These are phyloP conservation scores for Phaethornis superciliosus DNA, from an alignment of 2,113 vertebrate genomes.

Conservation along the genomic window DNA sequence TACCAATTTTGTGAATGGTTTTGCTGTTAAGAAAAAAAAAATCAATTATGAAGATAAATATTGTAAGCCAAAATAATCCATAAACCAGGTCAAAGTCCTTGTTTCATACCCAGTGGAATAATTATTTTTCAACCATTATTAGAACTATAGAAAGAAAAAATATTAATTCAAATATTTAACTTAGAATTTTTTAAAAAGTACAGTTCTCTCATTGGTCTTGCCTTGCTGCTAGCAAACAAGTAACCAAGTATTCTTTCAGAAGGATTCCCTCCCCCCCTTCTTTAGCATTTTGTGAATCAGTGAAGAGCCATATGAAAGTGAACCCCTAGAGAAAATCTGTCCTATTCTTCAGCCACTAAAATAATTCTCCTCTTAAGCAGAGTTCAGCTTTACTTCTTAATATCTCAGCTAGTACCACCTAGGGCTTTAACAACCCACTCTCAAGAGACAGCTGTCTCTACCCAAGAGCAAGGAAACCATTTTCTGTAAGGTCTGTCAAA, in stretches of 20 bases:
- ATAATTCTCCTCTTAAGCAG: not conserved
- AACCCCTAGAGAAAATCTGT: not conserved
- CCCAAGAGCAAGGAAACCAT: not conserved
- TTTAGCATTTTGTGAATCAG: not conserved
- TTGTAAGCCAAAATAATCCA: not conserved
- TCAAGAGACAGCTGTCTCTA: not conserved
- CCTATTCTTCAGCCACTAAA: not conserved
- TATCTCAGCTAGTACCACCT: not conserved
- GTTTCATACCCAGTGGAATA: not conserved
- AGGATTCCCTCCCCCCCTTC: not conserved
- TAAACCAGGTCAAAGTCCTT: not conserved
- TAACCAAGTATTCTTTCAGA: not conserved
- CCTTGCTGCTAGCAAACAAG: not conserved
- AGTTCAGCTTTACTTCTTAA: not conserved
- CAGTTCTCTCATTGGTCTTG: not conserved
- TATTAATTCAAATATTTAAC: not conserved
- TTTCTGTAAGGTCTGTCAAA: not conserved
- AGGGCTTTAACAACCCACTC: not conserved
- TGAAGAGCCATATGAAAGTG: not conserved
- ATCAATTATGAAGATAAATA: not conserved
- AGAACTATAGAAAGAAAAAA: not conserved
- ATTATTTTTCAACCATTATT: not conserved
- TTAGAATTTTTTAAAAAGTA: not conserved
- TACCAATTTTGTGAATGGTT: conserved; percentile 82
- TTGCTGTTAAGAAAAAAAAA: conserved; percentile 64